Conservation (phyloP, 2,113 vertebrate species). For the Campylomormyrus numenius region DNA sequence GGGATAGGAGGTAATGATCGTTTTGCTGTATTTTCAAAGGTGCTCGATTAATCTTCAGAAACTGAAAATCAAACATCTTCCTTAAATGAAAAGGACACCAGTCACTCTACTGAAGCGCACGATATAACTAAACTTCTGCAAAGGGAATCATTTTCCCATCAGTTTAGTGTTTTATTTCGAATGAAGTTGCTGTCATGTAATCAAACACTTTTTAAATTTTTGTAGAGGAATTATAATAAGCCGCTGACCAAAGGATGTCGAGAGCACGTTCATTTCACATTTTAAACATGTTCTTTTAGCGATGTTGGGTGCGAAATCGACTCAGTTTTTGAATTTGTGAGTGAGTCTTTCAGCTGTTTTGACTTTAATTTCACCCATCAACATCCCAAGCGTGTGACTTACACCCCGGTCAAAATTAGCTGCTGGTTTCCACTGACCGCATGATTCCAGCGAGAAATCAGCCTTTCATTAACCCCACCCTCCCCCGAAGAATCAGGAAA, state of each 20-base stretch:
- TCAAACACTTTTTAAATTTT: background rate
- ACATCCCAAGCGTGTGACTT: background rate
- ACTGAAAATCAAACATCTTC: background rate
- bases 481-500: background rate
- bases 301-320: background rate
- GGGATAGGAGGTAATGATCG: background rate
- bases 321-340: background rate
- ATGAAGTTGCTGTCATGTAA: background rate
- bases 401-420: background rate
- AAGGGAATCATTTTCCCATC: slow-evolving; percentile 5
- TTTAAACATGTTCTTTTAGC: background rate
- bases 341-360: background rate
- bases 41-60: background rate
- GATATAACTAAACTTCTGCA: background rate
- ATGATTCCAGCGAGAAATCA: background rate
- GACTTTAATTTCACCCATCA: background rate
- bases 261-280: background rate
- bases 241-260: background rate
- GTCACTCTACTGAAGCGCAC: background rate
- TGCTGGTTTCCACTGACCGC: background rate
- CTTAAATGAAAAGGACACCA: background rate
- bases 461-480: background rate
- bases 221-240: slow-evolving; percentile 11
- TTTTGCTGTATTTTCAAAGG: background rate
- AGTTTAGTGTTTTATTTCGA: background rate